Percentiles rank a stretch among this genome's conserved stretches.
phyloP scores from a whole-genome alignment of 2,888 invertebrate species.

The Papilio elwesi region DNA sequence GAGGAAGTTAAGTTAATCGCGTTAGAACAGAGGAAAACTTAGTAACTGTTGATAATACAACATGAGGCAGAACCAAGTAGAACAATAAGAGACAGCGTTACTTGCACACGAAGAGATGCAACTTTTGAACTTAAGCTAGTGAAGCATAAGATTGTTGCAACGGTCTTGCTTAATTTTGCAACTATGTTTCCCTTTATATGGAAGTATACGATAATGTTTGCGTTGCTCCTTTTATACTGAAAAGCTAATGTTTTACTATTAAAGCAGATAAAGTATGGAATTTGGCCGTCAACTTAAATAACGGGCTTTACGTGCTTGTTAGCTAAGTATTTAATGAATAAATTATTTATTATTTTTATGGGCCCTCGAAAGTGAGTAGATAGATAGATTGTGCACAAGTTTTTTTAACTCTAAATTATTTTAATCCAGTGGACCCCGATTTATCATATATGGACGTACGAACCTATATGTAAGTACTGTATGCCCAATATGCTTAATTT shows the following conservation, averaged over 20 bases:
- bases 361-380: background rate
- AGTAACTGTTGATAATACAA: no score
- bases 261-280: slow-evolving; percentile 7
- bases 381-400: no score
- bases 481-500: no score
- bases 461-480: no score
- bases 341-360: background rate
- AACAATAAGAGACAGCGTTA: slow-evolving; percentile 12
- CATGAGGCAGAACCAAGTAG: background rate
- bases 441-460: no score
- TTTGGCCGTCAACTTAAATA: slow-evolving; percentile 1
- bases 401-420: no score
- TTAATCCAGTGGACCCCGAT: no score
- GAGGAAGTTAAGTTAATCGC: no score
- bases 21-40: no score
- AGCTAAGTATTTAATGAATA: no score
- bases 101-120: slow-evolving; percentile 7
- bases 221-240: slow-evolving; percentile 5
- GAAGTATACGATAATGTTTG: slow-evolving; percentile 5
- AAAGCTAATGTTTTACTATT: background rate
- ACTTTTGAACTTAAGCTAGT: slow-evolving; percentile 21
- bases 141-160: slow-evolving; percentile 27
- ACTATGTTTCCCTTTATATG: slow-evolving; percentile 20
- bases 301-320: background rate
- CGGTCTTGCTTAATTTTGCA: slow-evolving; percentile 25